These are phyloP conservation scores for Nysson spinosus DNA, from an alignment of 2,888 invertebrate genomes.

Conservation along the genomic window DNA sequence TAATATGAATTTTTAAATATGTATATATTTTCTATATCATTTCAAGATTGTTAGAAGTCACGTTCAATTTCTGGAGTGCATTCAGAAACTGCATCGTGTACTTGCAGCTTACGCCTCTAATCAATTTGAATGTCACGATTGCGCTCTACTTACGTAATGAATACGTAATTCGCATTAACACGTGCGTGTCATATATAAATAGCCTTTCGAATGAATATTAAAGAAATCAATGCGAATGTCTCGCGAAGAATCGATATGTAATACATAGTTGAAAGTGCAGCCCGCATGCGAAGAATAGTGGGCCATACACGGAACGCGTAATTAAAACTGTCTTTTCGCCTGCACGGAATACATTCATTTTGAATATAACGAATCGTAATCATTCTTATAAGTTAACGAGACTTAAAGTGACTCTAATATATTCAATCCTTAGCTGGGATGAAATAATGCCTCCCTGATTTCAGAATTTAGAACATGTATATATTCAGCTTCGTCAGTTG, in stretches of 20 bases:
- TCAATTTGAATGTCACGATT: slow-evolving; percentile 45
- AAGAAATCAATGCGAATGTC: slow-evolving; percentile 39
- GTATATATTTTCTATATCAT: too few relatives aligned
- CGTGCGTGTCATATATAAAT: slow-evolving; percentile 36
- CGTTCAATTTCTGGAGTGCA: neutral
- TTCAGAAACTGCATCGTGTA: slow-evolving; percentile 6
- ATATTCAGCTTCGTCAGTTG: too few relatives aligned
- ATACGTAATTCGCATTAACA: slow-evolving; percentile 29
- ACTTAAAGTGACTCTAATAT: neutral
- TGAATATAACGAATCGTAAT: neutral
- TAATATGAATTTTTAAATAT: too few relatives aligned
- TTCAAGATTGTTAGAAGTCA: too few relatives aligned
- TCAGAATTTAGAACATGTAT: too few relatives aligned
- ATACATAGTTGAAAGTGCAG: slow-evolving; percentile 35
- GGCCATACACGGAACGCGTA: slow-evolving; percentile 36
- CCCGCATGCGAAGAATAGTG: slow-evolving; percentile 47
- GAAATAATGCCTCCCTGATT: too few relatives aligned
- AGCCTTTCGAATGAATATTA: slow-evolving; percentile 33
- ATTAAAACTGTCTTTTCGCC: slow-evolving; percentile 20
- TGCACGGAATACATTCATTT: slow-evolving; percentile 7
- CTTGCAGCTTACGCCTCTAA: slow-evolving; percentile 40
- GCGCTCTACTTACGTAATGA: slow-evolving; percentile 43
- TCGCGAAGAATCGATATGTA: slow-evolving; percentile 30
- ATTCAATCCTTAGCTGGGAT: too few relatives aligned
- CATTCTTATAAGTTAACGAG: slow-evolving; percentile 6